Conservation (phyloP, 1,140 invertebrate genomes). For the Daktulosphaira vitifoliae region DNA sequence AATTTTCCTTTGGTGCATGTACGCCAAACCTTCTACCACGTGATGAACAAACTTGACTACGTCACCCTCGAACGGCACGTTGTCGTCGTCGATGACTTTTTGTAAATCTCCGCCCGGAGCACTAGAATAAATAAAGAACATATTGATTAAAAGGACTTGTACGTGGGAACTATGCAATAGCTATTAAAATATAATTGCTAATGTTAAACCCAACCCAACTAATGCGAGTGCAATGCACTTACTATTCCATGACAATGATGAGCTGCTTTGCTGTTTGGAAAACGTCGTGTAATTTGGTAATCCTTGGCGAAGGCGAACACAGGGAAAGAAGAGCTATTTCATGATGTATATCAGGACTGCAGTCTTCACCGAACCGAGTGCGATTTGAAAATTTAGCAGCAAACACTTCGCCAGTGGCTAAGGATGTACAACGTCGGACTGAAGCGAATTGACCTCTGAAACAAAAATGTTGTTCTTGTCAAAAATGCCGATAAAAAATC, state of each 20-base stretch:
- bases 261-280: constrained; percentile 61
- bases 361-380: constrained; percentile 53
- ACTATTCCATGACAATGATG: constrained; percentile 68
- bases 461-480: too few species aligned
- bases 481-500: too few species aligned
- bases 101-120: constrained; percentile 67
- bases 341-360: constrained; percentile 54
- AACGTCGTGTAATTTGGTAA: constrained; percentile 62
- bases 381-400: constrained; percentile 69
- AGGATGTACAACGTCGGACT: constrained; percentile 57
- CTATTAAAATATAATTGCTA: too few species aligned
- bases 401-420: constrained; percentile 52
- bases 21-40: constrained; percentile 60
- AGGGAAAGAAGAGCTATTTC: constrained; percentile 60
- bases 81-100: constrained; percentile 63
- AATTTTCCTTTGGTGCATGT: constrained; percentile 64
- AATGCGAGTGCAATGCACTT: too few species aligned
- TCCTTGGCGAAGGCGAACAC: constrained; percentile 52
- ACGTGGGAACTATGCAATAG: too few species aligned
- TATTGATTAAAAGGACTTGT: too few species aligned
- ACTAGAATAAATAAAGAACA: constrained; percentile 45
- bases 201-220: too few species aligned
- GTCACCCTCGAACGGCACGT: constrained; percentile 60
- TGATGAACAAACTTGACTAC: constrained; percentile 59
- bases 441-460: constrained; percentile 67